Conservation (phyloP, 2,888 invertebrate genomes). For the Petrolisthes manimaculis region DNA sequence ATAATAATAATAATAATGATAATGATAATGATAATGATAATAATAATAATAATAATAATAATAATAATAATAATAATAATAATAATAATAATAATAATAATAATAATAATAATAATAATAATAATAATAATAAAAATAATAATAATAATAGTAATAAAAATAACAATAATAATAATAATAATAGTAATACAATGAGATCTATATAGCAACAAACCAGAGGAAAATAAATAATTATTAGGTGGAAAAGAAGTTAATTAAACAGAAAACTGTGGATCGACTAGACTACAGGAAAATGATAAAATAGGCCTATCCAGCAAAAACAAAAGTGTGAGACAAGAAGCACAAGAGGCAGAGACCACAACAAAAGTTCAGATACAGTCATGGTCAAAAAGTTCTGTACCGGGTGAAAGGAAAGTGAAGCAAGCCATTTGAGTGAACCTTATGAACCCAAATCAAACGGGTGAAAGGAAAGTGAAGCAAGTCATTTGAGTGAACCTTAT, state of each 20-base stretch:
- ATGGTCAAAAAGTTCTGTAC: too few species aligned
- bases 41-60: background rate
- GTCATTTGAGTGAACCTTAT: too few species aligned
- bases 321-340: too few species aligned
- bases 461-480: too few species aligned
- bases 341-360: too few species aligned
- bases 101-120: background rate
- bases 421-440: too few species aligned
- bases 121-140: background rate
- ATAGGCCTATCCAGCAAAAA: background rate
- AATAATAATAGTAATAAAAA: background rate
- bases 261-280: background rate
- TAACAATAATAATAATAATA: background rate
- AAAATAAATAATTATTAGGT: background rate
- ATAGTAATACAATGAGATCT: background rate
- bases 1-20: background rate
- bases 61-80: background rate
- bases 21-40: background rate
- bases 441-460: too few species aligned
- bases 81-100: constrained; percentile 1
- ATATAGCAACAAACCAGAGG: background rate
- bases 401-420: too few species aligned
- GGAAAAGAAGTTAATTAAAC: background rate
- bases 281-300: background rate
- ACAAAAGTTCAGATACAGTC: too few species aligned